Evolutionary conservation across 2,113 vertebrate species (phyloP), one percentile per base, ranked within the genome.

Genomic region (Oreochromis tanganicae): DNA sequence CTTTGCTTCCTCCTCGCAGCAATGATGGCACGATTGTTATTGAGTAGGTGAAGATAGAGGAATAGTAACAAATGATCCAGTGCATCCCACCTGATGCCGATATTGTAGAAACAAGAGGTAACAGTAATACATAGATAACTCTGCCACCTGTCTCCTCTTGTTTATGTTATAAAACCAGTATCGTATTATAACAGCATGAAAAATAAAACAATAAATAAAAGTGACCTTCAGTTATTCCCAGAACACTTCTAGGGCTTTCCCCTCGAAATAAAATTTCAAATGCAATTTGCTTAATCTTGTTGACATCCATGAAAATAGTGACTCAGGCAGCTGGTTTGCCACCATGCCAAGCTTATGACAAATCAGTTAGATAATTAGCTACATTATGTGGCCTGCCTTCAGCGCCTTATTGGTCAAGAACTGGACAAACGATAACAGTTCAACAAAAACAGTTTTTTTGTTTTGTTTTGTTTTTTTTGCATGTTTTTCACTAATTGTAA

Each of bases 1-100:
- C 81, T 84, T 43, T 81, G 24, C 81, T 83, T 85, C 54, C 57
- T 87, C 83, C 81, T 86, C 87, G 24, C 10, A 75, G 71, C 91
- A 75, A 81, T 85, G 80, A 90, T 52, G n/a, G 87, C 17, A 55
- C 11, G 71, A 83, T 83, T 90, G 86, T 82, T 41, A 27, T n/a
- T 6, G 75, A 79, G 82, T 52, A 68, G 75, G 63, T 85, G 86
- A 87, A 50, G 57, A 38, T 29, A 81, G 85, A 75, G 6, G 61
- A 71, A 81, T 55, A 85, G 34, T 73, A 55, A 86, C 32, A 68
- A 87, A 86, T 68, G 43, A 85, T 91, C 81, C 50, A 56, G 8
- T 71, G 41, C 80, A 55, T 81, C 85, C 81, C 61, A 83, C 85
- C 80, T 83, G 27, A 81, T 87, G n/a, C 56, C 55, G n/a, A 56